Conservation (phyloP, 2,888 invertebrate species). For the Entomobrya proxima region DNA sequence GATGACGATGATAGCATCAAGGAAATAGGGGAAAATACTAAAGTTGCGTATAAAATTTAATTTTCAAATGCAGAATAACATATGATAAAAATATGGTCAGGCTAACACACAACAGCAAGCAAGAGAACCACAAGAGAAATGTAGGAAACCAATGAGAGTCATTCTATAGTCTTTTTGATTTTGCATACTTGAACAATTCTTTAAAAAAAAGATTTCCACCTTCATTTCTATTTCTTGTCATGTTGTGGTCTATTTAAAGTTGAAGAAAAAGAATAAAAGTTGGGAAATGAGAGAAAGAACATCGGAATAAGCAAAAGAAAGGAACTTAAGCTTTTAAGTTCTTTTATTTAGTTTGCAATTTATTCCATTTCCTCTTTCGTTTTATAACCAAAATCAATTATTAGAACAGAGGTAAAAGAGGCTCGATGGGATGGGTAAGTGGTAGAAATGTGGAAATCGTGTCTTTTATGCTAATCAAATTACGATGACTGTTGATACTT, state of each 20-base stretch:
- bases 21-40: not conserved
- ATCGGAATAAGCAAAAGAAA: conserved; percentile 1
- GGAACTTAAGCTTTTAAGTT: not conserved
- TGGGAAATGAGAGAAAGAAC: not conserved
- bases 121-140: not conserved
- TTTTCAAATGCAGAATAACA: too few species aligned
- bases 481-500: conserved; percentile 35
- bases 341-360: conserved; percentile 16
- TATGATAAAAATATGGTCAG: not conserved
- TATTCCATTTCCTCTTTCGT: not conserved
- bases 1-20: not conserved
- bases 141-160: not conserved
- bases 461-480: conserved; percentile 53
- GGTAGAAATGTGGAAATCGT: conserved; percentile 40
- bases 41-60: not conserved
- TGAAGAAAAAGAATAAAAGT: not conserved
- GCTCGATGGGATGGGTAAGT: not conserved
- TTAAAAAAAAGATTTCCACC: conserved; percentile 7
- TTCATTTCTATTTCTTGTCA: conserved; percentile 29
- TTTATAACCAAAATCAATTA: conserved; percentile 42
- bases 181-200: conserved; percentile 53
- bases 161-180: conserved; percentile 37
- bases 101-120: not conserved
- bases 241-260: conserved; percentile 42
- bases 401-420: not conserved